Evolutionary conservation across 2,888 invertebrate genomes (phyloP).

Genomic region (Dasysyrphus albostriatus): DNA sequence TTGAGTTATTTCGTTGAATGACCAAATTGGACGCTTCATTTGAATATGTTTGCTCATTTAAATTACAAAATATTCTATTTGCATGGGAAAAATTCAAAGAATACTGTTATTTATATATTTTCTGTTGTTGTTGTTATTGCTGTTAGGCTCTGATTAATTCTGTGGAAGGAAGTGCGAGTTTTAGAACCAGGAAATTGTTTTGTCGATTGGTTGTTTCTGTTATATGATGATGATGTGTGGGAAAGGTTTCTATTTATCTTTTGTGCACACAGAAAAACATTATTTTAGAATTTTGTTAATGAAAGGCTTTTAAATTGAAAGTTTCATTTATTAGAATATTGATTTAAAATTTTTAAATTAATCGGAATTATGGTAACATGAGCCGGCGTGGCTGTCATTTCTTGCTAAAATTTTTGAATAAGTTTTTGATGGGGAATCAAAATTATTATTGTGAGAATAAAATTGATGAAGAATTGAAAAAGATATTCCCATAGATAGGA

Average conservation of each 20-base stretch:
- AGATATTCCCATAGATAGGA: too few relatives aligned
- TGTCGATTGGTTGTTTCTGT: slow-evolving; percentile 18
- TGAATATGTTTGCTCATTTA: slow-evolving; percentile 62
- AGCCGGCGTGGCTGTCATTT: neutral
- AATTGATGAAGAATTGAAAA: too few relatives aligned
- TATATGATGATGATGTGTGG: neutral
- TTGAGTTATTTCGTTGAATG: slow-evolving; percentile 56
- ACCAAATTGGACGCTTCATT: slow-evolving; percentile 63
- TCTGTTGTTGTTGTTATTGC: slow-evolving; percentile 6
- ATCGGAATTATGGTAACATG: neutral
- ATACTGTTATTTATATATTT: slow-evolving; percentile 14
- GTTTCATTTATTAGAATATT: neutral
- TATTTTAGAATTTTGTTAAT: neutral
- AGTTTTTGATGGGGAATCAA: neutral
- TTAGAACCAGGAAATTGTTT: slow-evolving; percentile 37
- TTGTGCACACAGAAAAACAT: neutral
- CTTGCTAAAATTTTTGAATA: neutral
- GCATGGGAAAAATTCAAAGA: slow-evolving; percentile 38
- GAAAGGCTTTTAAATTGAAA: neutral
- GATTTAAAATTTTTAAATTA: neutral
- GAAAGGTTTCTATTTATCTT: neutral
- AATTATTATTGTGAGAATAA: neutral
- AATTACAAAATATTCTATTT: slow-evolving; percentile 32
- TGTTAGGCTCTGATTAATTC: slow-evolving; percentile 7
- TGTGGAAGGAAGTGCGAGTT: slow-evolving; percentile 23